These are phyloP conservation scores for Burhinus bistriatus DNA, from an alignment of 2,113 vertebrate species.

Conservation along the genomic window DNA sequence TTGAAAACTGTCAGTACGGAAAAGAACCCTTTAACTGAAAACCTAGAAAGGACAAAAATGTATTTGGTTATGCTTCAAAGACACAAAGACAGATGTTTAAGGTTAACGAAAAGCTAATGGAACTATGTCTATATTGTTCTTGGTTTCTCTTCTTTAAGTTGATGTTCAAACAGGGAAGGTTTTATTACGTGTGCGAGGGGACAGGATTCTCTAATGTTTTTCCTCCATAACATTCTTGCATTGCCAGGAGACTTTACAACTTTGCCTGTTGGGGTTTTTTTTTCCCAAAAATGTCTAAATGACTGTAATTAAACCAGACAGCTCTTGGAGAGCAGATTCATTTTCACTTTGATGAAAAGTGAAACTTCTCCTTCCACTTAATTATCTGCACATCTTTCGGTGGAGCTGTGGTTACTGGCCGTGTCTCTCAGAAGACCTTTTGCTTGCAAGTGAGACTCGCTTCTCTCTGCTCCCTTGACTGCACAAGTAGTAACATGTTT, in stretches of 20 bases:
- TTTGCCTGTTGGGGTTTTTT: background rate
- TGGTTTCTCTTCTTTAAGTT: background rate
- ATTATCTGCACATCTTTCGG: background rate
- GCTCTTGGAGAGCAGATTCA: background rate
- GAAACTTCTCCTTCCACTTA: background rate
- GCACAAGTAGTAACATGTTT: background rate
- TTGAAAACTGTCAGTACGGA: background rate
- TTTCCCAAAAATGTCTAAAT: background rate
- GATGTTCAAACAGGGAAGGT: background rate
- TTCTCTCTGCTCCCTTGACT: background rate
- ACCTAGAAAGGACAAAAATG: background rate
- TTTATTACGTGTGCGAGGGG: background rate
- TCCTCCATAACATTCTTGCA: background rate
- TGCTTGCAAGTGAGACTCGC: background rate
- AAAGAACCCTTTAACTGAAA: background rate
- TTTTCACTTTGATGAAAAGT: background rate
- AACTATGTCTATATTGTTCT: background rate
- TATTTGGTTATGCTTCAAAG: background rate
- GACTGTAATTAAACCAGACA: background rate
- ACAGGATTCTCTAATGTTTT: background rate
- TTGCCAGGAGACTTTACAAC: background rate
- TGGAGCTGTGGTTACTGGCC: background rate
- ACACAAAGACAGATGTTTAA: rapidly evolving
- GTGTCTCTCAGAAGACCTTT: background rate
- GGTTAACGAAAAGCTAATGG: background rate